phyloP scores from a whole-genome alignment of 2,113 vertebrate genomes.

The Burhinus oedicnemus region DNA sequence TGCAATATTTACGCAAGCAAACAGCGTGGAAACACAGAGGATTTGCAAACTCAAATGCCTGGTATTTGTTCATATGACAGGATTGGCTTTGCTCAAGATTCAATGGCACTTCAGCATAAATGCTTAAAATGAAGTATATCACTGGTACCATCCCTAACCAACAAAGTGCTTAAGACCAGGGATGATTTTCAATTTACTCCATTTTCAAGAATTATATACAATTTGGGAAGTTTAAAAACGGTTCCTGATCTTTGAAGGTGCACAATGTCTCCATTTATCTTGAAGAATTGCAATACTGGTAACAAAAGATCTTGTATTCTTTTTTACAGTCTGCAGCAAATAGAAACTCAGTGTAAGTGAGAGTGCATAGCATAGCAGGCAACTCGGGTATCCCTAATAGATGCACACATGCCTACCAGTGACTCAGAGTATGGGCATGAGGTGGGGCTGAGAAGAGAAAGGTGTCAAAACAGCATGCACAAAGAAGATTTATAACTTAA shows the following conservation, averaged over 20 bases:
- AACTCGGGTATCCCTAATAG: neutral
- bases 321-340: neutral
- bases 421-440: slow-evolving; percentile 1
- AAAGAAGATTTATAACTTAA: neutral
- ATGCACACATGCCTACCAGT: neutral
- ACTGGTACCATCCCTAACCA: neutral
- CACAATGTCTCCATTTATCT: neutral
- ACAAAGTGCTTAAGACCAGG: neutral
- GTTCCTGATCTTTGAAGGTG: neutral
- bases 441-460: neutral
- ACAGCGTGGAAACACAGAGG: neutral
- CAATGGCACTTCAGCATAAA: neutral
- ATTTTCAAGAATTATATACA: neutral
- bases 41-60: neutral
- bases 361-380: rapidly evolving
- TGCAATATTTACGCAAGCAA: neutral
- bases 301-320: neutral
- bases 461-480: neutral
- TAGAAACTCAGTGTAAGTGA: neutral
- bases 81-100: neutral
- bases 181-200: neutral
- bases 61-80: neutral
- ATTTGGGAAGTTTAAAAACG: neutral
- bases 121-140: neutral
- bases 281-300: neutral